A percentile compares a stretch with the other conserved stretches of the same genome.
phyloP scores from a whole-genome alignment of 2,888 invertebrate species.

The Eupithecia tripunctaria region DNA sequence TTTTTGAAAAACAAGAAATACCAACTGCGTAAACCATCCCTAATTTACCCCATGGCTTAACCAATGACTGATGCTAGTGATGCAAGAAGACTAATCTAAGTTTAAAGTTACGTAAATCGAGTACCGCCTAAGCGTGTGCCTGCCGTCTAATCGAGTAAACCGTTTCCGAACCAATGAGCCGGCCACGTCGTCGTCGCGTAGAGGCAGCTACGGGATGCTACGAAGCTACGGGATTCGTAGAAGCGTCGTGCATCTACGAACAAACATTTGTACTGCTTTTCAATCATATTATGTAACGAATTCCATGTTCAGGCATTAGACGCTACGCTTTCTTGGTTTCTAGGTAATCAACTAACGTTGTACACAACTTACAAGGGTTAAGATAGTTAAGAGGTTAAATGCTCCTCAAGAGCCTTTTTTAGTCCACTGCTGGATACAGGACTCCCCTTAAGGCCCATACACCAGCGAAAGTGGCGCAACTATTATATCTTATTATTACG shows the following conservation, averaged over 20 bases:
- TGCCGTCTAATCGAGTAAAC: slow-evolving; percentile 78
- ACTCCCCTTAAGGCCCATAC: no score
- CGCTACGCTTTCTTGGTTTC: not conserved
- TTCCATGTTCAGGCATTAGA: not conserved
- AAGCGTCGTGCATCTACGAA: slow-evolving; percentile 30
- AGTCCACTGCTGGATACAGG: no score
- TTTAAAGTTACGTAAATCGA: slow-evolving; percentile 55
- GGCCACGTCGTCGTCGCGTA: slow-evolving; percentile 62
- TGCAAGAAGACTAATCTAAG: slow-evolving; percentile 30
- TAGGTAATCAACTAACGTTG: not conserved
- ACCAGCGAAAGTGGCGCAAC: no score
- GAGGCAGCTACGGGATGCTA: slow-evolving; percentile 58
- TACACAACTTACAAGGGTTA: not conserved
- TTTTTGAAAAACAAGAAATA: not conserved
- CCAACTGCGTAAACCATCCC: not conserved
- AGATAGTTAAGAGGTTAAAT: not conserved
- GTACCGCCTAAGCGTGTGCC: slow-evolving; percentile 71
- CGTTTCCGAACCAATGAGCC: slow-evolving; percentile 72
- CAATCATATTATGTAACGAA: not conserved
- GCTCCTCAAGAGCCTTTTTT: no score
- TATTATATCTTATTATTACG: no score
- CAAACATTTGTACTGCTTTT: slow-evolving; percentile 1
- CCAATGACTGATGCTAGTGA: slow-evolving; percentile 21
- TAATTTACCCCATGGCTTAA: not conserved
- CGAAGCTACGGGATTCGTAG: slow-evolving; percentile 56